Evolutionary conservation across 2,888 invertebrate species (phyloP).

Genomic region (Neoaliturus tenellus): DNA sequence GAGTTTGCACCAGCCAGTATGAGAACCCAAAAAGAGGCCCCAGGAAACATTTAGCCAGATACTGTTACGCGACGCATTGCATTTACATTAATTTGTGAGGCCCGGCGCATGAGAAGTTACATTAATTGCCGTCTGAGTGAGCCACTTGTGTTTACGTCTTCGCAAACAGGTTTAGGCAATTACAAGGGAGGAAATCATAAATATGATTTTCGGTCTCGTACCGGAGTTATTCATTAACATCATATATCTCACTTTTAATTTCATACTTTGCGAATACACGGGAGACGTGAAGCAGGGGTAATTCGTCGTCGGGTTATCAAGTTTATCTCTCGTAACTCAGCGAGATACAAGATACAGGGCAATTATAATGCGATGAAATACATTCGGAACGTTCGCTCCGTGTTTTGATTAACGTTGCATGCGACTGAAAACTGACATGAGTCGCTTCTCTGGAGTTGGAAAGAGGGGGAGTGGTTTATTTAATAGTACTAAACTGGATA

Average conservation of each 20-base stretch:
- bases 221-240: conserved; percentile 23
- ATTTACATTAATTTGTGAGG: conserved; percentile 25
- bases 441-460: no score
- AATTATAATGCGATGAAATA: conserved; percentile 16
- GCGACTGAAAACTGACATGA: no score
- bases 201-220: conserved; percentile 28
- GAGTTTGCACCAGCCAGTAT: background rate
- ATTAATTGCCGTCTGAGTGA: background rate
- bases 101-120: conserved; percentile 21
- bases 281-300: background rate
- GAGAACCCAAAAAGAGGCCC: conserved; percentile 33
- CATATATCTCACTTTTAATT: conserved; percentile 16
- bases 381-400: background rate
- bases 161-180: conserved; percentile 27
- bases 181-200: conserved; percentile 27
- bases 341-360: background rate
- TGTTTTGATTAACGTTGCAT: background rate
- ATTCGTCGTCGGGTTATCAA: background rate
- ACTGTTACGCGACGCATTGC: conserved; percentile 28
- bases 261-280: background rate
- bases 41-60: conserved; percentile 28
- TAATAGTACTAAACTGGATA: no score
- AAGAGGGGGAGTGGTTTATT: no score
- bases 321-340: background rate
- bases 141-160: conserved; percentile 30